Conservation (phyloP, 2,797 vertebrate species). For the Denticeps clupeoides region DNA sequence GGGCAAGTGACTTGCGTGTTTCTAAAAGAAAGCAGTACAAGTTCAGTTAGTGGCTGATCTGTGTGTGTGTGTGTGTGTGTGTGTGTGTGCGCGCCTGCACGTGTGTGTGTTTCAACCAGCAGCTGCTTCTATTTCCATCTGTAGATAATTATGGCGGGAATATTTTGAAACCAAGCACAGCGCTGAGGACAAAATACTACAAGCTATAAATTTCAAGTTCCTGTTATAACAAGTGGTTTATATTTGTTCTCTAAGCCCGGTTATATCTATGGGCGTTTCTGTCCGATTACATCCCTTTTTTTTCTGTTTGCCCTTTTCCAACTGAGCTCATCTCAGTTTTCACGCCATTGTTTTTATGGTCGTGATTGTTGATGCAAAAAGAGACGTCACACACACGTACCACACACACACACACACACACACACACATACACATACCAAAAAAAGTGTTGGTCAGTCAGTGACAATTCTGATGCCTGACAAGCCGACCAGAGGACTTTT, state of each 20-base stretch:
- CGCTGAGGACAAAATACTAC: constrained; percentile 61
- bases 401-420: constrained; percentile 21
- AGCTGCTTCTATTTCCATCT: constrained; percentile 61
- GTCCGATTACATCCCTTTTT: constrained; percentile 29
- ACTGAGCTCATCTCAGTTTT: constrained; percentile 42
- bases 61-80: constrained; percentile 18
- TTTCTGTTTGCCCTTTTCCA: constrained; percentile 3
- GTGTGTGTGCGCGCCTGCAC: constrained; percentile 29
- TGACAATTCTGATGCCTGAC: no score
- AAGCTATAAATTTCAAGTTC: constrained; percentile 69
- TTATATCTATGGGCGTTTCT: constrained; percentile 51
- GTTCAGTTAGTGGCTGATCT: constrained; percentile 35
- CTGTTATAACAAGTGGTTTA: constrained; percentile 71
- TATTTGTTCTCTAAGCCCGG: constrained; percentile 52
- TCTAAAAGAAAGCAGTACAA: constrained; percentile 26
- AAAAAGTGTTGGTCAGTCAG: no score
- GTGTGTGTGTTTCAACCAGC: no score
- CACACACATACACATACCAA: not conserved
- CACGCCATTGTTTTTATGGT: constrained; percentile 51
- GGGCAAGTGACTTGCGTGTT: constrained; percentile 27
- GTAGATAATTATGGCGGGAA: constrained; percentile 54
- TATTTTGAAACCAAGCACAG: constrained; percentile 63
- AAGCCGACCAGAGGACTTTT: no score
- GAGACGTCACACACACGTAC: constrained; percentile 36
- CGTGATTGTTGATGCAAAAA: constrained; percentile 33